phyloP scores from a whole-genome alignment of 2,113 vertebrate species.

The Todiramphus chloris region DNA sequence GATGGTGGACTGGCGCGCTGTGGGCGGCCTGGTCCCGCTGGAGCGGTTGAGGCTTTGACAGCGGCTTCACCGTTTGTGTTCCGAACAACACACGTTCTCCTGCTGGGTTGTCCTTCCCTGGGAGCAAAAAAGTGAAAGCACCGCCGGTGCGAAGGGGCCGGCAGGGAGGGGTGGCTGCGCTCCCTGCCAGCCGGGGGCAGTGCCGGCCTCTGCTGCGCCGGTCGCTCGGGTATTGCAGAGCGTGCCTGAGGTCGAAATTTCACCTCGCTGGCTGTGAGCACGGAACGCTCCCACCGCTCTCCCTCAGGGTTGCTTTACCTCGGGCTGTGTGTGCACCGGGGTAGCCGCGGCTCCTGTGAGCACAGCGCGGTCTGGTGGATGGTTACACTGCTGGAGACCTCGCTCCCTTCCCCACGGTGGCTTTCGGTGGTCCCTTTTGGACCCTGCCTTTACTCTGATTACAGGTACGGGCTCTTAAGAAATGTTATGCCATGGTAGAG shows the following conservation, averaged over 20 bases:
- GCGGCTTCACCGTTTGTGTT: rapidly evolving
- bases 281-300: rapidly evolving
- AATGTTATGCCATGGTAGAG: rapidly evolving
- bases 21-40: too few relatives aligned
- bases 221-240: too few relatives aligned
- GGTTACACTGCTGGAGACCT: too few relatives aligned
- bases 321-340: not conserved
- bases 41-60: too few relatives aligned
- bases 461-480: not conserved
- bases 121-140: not conserved
- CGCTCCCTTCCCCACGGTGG: rapidly evolving
- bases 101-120: rapidly evolving
- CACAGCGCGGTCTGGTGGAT: rapidly evolving
- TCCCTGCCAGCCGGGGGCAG: too few relatives aligned
- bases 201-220: rapidly evolving
- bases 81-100: rapidly evolving
- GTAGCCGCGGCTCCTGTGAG: rapidly evolving
- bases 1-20: not conserved
- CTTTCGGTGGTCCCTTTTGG: too few relatives aligned
- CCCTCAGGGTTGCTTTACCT: not conserved
- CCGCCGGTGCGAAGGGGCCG: too few relatives aligned
- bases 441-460: too few relatives aligned
- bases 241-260: rapidly evolving
- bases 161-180: too few relatives aligned
- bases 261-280: too few relatives aligned